Conservation (phyloP, 2,113 vertebrate genomes). For the Archilochus colubris region DNA sequence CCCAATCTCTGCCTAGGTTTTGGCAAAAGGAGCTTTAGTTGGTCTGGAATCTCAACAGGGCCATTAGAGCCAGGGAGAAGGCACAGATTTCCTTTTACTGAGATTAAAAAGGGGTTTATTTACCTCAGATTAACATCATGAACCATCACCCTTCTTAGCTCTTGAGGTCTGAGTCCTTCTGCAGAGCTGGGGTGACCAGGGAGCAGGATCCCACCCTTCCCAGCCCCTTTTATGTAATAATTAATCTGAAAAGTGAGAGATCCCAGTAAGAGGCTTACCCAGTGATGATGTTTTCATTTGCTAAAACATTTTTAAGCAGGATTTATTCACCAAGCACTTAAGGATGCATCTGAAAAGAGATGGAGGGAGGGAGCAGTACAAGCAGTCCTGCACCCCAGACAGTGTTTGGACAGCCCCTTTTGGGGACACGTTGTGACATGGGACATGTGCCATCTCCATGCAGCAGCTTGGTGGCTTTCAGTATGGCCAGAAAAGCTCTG, state of each 20-base stretch:
- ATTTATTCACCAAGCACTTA: background rate
- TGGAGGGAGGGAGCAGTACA: rapidly evolving
- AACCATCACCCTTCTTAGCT: background rate
- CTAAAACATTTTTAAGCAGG: conserved; percentile 13
- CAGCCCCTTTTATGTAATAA: background rate
- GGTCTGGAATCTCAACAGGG: background rate
- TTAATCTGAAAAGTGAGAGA: conserved; percentile 17
- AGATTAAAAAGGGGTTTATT: background rate
- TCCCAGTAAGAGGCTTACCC: background rate
- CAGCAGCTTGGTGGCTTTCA: background rate
- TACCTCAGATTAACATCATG: background rate
- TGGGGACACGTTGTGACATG: background rate
- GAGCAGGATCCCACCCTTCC: background rate
- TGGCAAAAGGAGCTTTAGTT: background rate
- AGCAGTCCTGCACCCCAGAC: rapidly evolving
- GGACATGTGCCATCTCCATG: rapidly evolving
- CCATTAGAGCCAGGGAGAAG: background rate
- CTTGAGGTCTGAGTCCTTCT: background rate
- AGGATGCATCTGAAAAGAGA: background rate
- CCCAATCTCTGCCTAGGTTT: rapidly evolving
- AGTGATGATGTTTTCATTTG: background rate
- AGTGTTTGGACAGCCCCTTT: rapidly evolving
- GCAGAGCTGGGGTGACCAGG: background rate
- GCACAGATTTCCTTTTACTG: background rate
- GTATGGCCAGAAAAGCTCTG: background rate